Evolutionary conservation across 2,888 invertebrate genomes (phyloP), one percentile per base, ranked within the genome.

Genomic region (Unio delphinus): DNA sequence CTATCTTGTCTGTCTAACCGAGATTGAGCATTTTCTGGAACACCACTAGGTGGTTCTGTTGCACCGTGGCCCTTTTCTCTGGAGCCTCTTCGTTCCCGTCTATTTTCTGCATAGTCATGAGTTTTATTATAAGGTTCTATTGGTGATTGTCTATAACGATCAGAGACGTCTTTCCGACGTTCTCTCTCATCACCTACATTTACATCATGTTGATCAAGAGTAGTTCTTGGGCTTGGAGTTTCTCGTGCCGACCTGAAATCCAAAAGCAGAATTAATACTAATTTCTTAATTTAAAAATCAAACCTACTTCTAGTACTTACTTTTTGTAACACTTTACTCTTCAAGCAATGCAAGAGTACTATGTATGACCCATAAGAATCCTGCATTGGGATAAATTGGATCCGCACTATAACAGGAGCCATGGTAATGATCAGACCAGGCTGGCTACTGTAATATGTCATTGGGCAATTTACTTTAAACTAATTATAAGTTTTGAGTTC

Each of bases 111-210:
- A 80, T 78, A 79, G 80, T 80, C 80, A 67, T 75, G 73, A 61
- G 72, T 72, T 62, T 64, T 64, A 69, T 61, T 70, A 67, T 70
- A 77, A 59, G 67, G 72, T 67, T 84, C 82, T 55, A 76, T 76
- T 8, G 81, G 78, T 30, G 82, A 75, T 71, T 81, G 83, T 67
- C 83, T 73, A 69, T 83, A 83, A 63, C 80, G 73, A 30, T 83
- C 79, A 0, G 73, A 71, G 4, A 75, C 75, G 60, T 81, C 79
- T 74, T 77, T 80, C 67, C 77, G 79, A 58, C 75, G 66, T 65
- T 79, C 80, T 20, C 78, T 67, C 30, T 76, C 78, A 59, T 76
- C 76, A 61, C 76, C 72, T 55, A 71, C 68, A 61, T 67, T 71
- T 30, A 76, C 72, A 17, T 78, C 78, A 15, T 61, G 55, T 26